Conservation (phyloP, 2,888 invertebrate genomes). For the Oxytorus armatus region DNA sequence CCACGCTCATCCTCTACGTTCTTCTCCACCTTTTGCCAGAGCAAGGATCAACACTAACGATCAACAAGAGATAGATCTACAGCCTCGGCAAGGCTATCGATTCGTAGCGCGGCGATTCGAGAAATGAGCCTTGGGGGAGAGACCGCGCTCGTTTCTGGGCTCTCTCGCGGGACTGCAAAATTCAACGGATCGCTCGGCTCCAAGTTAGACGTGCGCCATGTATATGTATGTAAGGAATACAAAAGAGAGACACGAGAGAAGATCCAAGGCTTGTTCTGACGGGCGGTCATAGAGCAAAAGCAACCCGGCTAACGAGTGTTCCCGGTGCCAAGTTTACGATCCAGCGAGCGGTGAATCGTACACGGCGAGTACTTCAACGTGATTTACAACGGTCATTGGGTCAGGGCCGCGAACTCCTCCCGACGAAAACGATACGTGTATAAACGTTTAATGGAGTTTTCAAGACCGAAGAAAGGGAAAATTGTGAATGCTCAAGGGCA, state of each 20-base stretch:
- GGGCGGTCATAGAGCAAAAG: constrained; percentile 60
- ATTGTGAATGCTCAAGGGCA: constrained; percentile 42
- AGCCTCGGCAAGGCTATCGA: constrained; percentile 57
- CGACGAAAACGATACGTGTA: constrained; percentile 52
- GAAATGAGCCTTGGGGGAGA: constrained; percentile 49
- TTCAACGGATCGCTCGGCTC: constrained; percentile 30
- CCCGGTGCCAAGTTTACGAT: constrained; percentile 73
- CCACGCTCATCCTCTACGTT: constrained; percentile 32
- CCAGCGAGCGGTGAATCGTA: constrained; percentile 63
- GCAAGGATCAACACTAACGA: constrained; percentile 67
- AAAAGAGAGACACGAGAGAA: constrained; percentile 41
- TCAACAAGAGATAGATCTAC: constrained; percentile 61
- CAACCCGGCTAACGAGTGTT: constrained; percentile 68
- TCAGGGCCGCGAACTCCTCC: constrained; percentile 69
- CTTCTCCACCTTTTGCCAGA: constrained; percentile 54
- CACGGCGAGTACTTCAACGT: constrained; percentile 52
- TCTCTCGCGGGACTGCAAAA: constrained; percentile 26
- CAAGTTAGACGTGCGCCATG: not conserved
- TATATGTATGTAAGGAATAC: constrained; percentile 11
- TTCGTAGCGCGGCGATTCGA: constrained; percentile 65
- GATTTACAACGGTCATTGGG: constrained; percentile 75
- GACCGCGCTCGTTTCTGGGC: constrained; percentile 33
- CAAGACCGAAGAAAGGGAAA: constrained; percentile 37
- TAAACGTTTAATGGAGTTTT: constrained; percentile 7
- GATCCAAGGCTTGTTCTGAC: constrained; percentile 57